Base-by-base conservation (phyloP, 2,113 vertebrate genomes). In the Passer montanus region DNA sequence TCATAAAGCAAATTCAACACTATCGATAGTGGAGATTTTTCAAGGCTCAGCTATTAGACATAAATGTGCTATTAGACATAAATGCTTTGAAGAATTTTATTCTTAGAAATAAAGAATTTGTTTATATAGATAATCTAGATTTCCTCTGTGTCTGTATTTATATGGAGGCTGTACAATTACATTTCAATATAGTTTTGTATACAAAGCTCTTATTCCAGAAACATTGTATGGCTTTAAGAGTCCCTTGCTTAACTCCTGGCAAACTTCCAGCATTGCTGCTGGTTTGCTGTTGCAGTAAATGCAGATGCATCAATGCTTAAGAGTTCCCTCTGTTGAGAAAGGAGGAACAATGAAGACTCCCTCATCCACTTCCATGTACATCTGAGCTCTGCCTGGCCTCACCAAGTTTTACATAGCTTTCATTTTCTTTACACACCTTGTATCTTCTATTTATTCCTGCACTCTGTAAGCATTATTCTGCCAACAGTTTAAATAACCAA, bases 151-250 rank as follows among this genome's bases (percentile, higher is more conserved):
- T 37, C 76, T 67, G 13, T 60, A 58, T 93, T 91, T 93, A 83
- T 86, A 74, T 64, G 26, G 56, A 87, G 47, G 26, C 43, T 52
- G 43, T 28, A 84, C 27, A 91, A 64, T 19, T 58, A 47, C 18
- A 35, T 37, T 66, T 77, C 31, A 13, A 22, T 47, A 33, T 6
- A 72, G 41, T 55, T 93, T 59, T 83, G 53, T 90, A 60, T 9
- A 87, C 47, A 94, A 81, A 93, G 47, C 39, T 80, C 37, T 89
- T 92, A 68, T 75, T 95, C 74, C 41, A 70, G 43, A 95, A 92
- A 82, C 35, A 83, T 80, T 77, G 58, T 64, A 63, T 72, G 22
- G 41, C 73, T 94, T 87, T 93, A 95, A 88, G 28, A 90, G 46
- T 72, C 68, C 59, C 50, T 94, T 60, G n/a, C 53, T 92, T 66